A percentile compares a stretch with the other conserved stretches of the same genome.
Evolutionary conservation across 2,113 vertebrate species (phyloP).

Genomic region (Centropus unirufus): DNA sequence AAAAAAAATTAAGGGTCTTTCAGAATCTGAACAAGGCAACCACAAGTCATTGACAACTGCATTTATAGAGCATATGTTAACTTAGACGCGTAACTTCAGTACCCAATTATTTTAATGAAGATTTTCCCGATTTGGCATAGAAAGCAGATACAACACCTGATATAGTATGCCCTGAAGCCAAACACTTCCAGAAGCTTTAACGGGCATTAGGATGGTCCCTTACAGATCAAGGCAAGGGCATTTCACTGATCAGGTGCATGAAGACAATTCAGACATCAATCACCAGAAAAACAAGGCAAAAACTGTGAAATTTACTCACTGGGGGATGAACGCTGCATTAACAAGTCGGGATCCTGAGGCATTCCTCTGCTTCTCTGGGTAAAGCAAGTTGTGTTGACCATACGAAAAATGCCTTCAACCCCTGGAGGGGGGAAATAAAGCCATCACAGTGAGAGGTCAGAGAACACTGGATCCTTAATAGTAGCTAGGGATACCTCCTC

Average conservation of each 20-base stretch:
- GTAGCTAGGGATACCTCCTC: neutral
- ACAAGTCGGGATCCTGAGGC: neutral
- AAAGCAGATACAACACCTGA: neutral
- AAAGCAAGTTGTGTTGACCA: fast-evolving
- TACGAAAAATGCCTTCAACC: neutral
- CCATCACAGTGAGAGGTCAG: neutral
- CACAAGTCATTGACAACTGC: neutral
- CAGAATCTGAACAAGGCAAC: neutral
- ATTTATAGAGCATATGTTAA: neutral
- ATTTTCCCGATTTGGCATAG: neutral
- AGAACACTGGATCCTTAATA: neutral
- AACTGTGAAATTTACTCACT: neutral
- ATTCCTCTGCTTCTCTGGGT: neutral
- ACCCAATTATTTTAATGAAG: neutral
- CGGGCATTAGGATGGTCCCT: neutral
- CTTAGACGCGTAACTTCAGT: neutral
- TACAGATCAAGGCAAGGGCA: neutral
- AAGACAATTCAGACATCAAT: neutral
- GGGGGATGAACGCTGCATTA: neutral
- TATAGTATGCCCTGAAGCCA: neutral
- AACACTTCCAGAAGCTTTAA: neutral
- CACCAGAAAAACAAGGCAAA: neutral
- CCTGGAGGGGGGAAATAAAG: fast-evolving
- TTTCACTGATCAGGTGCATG: neutral
- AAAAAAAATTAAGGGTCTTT: neutral